Evolutionary conservation across 2,113 vertebrate species (phyloP).

Genomic region (Acanthochromis polyacanthus): DNA sequence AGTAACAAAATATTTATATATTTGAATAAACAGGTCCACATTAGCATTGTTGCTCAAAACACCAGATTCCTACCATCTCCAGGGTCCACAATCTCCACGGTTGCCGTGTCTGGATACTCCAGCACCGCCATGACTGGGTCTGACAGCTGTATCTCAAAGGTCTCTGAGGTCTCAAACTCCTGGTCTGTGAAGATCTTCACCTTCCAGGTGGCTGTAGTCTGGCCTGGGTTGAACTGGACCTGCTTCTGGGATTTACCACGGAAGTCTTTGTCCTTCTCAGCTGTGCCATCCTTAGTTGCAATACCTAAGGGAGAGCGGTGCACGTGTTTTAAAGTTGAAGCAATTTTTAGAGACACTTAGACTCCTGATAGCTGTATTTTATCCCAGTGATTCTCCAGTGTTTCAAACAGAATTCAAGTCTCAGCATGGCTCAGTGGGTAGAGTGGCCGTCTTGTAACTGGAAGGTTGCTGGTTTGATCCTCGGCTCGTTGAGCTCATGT

Average conservation of each 20-base stretch:
- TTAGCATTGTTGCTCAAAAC: neutral
- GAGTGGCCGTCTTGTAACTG: no score
- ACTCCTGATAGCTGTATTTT: neutral
- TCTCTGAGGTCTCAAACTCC: constrained; percentile 89
- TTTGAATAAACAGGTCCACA: neutral
- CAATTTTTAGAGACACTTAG: neutral
- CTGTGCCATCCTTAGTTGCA: constrained; percentile 88
- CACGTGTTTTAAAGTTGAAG: neutral
- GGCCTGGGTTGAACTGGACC: constrained; percentile 90
- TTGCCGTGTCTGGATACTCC: constrained; percentile 85
- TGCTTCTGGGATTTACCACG: constrained; percentile 88
- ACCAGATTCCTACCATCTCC: constrained; percentile 84
- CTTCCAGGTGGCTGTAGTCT: constrained; percentile 87
- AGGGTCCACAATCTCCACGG: constrained; percentile 89
- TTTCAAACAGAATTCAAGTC: neutral
- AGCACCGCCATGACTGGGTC: constrained; percentile 89
- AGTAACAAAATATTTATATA: neutral
- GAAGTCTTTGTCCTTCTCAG: constrained; percentile 89
- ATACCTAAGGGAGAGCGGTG: constrained; percentile 78
- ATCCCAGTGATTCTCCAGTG: neutral
- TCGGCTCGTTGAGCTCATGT: no score
- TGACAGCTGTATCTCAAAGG: constrained; percentile 89
- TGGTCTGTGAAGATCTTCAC: constrained; percentile 89
- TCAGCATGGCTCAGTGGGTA: no score
- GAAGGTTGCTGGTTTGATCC: no score